These are phyloP conservation scores for Epicauta chinensis DNA, from an alignment of 1,140 invertebrate genomes.

Conservation along the genomic window DNA sequence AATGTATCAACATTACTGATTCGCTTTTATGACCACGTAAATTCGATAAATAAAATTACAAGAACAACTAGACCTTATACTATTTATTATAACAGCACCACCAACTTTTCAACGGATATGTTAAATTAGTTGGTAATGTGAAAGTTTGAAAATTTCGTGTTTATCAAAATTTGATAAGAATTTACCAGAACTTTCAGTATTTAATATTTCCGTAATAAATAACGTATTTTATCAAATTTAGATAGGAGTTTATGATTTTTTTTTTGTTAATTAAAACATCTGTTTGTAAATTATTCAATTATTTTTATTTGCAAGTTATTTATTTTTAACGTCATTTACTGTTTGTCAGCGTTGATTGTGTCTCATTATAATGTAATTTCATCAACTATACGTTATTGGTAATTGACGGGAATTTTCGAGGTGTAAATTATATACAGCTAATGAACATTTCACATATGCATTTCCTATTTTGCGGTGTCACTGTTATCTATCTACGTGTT, in stretches of 20 bases:
- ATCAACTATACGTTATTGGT: conserved; percentile 1
- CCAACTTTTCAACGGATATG: conserved; percentile 11
- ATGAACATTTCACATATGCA: too few relatives aligned
- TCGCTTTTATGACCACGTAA: conserved; percentile 18
- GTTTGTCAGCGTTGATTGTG: too few relatives aligned
- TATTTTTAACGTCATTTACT: too few relatives aligned
- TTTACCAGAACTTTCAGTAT: conserved; percentile 27
- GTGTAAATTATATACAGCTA: too few relatives aligned
- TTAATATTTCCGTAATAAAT: conserved; percentile 17
- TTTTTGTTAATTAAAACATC: too few relatives aligned
- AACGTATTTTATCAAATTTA: too few relatives aligned
- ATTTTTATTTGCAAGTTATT: too few relatives aligned
- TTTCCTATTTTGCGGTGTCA: too few relatives aligned
- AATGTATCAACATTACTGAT: conserved; percentile 18
- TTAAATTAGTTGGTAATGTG: conserved; percentile 14
- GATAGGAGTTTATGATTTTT: neutral
- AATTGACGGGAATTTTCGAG: too few relatives aligned
- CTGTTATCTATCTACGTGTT: too few relatives aligned
- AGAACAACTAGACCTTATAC: conserved; percentile 7
- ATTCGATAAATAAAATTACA: conserved; percentile 18
- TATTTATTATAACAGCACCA: conserved; percentile 10
- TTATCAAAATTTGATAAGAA: conserved; percentile 22
- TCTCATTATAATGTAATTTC: too few relatives aligned
- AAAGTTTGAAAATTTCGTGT: conserved; percentile 11
- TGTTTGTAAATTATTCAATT: too few relatives aligned